Conservation (phyloP, 2,888 invertebrate genomes). For the Rhimphoctona megacephalus region DNA sequence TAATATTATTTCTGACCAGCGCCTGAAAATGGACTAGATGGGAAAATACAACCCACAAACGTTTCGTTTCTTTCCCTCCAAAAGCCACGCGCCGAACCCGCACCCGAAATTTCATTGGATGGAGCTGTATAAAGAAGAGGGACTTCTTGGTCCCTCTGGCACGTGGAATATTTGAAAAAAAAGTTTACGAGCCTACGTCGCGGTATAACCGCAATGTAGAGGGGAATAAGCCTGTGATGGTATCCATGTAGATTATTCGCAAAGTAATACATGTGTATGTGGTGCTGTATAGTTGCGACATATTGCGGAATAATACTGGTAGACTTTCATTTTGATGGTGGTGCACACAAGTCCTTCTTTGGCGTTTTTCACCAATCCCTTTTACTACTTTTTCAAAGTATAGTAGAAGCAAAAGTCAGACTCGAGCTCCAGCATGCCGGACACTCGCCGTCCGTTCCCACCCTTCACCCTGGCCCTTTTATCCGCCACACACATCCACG, state of each 20-base stretch:
- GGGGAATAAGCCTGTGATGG: slow-evolving; percentile 48
- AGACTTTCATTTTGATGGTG: slow-evolving; percentile 56
- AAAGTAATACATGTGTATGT: slow-evolving; percentile 56
- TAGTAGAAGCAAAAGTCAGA: slow-evolving; percentile 69
- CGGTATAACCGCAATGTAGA: slow-evolving; percentile 71
- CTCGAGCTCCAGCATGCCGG: slow-evolving; percentile 54
- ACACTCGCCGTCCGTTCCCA: slow-evolving; percentile 58
- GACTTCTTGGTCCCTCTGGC: slow-evolving; percentile 63
- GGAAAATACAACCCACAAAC: slow-evolving; percentile 60
- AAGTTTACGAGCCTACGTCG: slow-evolving; percentile 77
- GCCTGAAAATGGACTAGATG: slow-evolving; percentile 65
- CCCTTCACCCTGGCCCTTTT: slow-evolving; percentile 60
- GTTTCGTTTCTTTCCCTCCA: slow-evolving; percentile 11
- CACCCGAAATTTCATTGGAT: slow-evolving; percentile 8
- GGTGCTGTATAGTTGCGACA: slow-evolving; percentile 49
- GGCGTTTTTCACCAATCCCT: slow-evolving; percentile 71
- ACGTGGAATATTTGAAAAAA: slow-evolving; percentile 68
- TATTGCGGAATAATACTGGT: slow-evolving; percentile 43
- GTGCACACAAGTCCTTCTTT: slow-evolving; percentile 65
- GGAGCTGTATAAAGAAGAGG: slow-evolving; percentile 44
- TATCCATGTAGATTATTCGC: slow-evolving; percentile 47
- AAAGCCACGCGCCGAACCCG: slow-evolving; percentile 25
- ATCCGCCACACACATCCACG: background rate
- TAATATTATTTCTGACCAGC: slow-evolving; percentile 71
- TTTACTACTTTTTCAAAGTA: slow-evolving; percentile 77